A percentile compares a stretch with the other conserved stretches of the same genome.
phyloP scores from a whole-genome alignment of 2,888 invertebrate species.

The Dolichomitus sp. region DNA sequence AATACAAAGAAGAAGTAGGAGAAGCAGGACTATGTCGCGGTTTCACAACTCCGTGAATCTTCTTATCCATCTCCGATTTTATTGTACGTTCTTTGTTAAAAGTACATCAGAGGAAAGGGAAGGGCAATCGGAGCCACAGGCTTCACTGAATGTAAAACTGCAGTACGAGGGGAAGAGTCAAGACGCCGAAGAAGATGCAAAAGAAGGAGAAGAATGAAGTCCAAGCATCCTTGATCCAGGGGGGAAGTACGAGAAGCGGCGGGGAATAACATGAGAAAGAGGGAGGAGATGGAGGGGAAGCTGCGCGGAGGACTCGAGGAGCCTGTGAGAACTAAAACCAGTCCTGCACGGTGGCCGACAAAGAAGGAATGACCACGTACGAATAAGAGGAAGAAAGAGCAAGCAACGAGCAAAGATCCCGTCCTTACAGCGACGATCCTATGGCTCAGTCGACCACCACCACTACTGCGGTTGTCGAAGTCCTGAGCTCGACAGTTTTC shows the following conservation, averaged over 20 bases:
- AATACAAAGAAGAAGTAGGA: not conserved
- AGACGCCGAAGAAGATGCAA: conserved; percentile 6
- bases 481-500: conserved; percentile 72
- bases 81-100: conserved; percentile 49
- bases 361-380: conserved; percentile 25
- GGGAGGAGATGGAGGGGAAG: conserved; percentile 34
- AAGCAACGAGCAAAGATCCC: conserved; percentile 37
- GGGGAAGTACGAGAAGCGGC: conserved; percentile 46
- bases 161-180: conserved; percentile 22
- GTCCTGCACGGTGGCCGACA: conserved; percentile 67
- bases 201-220: conserved; percentile 28
- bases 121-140: conserved; percentile 14
- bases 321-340: conserved; percentile 76
- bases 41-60: too few relatives aligned
- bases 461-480: conserved; percentile 54
- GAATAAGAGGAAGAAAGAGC: conserved; percentile 30
- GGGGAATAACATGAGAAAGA: conserved; percentile 37
- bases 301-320: conserved; percentile 54
- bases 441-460: conserved; percentile 38
- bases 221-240: conserved; percentile 35
- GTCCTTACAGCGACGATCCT: conserved; percentile 61
- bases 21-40: too few relatives aligned
- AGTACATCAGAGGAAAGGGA: conserved; percentile 41
- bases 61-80: too few relatives aligned
- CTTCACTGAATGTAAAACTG: conserved; percentile 50